Conservation (phyloP, 2,113 vertebrate genomes). For the Epinephelus lanceolatus region DNA sequence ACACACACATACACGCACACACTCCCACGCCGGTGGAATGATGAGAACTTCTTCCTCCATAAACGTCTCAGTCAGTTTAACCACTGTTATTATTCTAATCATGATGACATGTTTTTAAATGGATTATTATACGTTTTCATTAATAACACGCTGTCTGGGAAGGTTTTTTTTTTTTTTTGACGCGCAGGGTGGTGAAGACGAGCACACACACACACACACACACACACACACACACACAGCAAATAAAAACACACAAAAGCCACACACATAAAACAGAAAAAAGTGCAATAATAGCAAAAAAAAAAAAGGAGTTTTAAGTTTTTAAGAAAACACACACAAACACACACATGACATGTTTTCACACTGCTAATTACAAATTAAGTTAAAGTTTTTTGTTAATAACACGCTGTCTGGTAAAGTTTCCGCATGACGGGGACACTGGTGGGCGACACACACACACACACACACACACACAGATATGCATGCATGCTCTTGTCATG, state of each 20-base stretch:
- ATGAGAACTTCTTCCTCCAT: constrained; percentile 63
- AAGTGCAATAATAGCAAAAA: neutral
- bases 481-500: constrained; percentile 67
- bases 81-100: constrained; percentile 84
- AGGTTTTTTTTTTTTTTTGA: constrained; percentile 59
- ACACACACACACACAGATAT: constrained; percentile 24
- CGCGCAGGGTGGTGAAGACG: constrained; percentile 44
- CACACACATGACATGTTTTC: constrained; percentile 64
- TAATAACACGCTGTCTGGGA: constrained; percentile 80
- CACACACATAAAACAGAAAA: constrained; percentile 15
- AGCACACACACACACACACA: constrained; percentile 21
- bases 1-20: constrained; percentile 49
- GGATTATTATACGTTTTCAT: constrained; percentile 84
- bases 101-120: constrained; percentile 85
- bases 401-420: constrained; percentile 72
- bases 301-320: constrained; percentile 6
- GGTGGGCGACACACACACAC: constrained; percentile 53
- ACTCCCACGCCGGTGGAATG: constrained; percentile 46
- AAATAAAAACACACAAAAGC: neutral
- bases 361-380: constrained; percentile 74
- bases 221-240: constrained; percentile 32
- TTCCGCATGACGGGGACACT: constrained; percentile 36
- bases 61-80: constrained; percentile 76
- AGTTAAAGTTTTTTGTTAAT: constrained; percentile 74
- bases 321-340: constrained; percentile 15